Conservation (phyloP, 2,113 vertebrate genomes). For the Phylloscopus trochiloides region DNA sequence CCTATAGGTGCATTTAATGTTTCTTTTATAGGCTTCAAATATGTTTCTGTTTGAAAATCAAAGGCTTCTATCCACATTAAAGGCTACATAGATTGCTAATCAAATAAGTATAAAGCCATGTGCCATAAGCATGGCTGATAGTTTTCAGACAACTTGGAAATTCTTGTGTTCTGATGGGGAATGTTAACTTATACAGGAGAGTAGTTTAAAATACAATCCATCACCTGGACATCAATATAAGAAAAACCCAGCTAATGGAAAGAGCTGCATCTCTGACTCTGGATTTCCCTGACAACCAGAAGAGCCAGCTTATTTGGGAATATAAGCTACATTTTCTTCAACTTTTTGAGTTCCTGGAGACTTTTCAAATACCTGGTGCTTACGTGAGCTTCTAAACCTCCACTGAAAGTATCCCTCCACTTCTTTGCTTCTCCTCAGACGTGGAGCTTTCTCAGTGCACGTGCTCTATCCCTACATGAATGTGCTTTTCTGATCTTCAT, state of each 20-base stretch:
- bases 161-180: neutral
- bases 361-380: neutral
- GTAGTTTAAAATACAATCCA: neutral
- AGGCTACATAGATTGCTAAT: neutral
- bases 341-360: neutral
- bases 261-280: neutral
- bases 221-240: neutral
- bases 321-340: neutral
- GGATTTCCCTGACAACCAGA: neutral
- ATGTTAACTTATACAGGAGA: neutral
- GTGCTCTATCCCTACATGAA: fast-evolving
- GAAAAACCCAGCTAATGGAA: neutral
- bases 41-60: slow-evolving; percentile 29
- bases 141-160: neutral
- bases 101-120: neutral
- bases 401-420: neutral
- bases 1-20: neutral
- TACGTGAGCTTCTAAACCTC: neutral
- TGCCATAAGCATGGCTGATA: neutral
- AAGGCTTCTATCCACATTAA: neutral
- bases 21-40: neutral
- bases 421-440: neutral
- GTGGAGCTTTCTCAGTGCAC: neutral
- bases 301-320: neutral
- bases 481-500: neutral